These are phyloP conservation scores for Craseonycteris thonglongyai DNA, from an alignment of 2,113 vertebrate genomes.

Conservation along the genomic window DNA sequence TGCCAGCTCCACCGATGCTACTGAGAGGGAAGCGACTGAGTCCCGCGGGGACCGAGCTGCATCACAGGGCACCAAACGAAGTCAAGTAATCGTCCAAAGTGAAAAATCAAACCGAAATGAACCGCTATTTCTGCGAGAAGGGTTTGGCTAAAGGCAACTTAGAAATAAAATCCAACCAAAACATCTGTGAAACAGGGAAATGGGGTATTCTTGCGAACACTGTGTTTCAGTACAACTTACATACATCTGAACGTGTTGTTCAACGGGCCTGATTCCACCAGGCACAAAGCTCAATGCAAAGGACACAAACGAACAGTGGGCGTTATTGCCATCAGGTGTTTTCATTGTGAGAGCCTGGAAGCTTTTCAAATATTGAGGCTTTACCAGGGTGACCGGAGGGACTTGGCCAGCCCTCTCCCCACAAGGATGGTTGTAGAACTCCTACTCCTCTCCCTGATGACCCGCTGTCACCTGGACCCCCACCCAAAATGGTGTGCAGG, in stretches of 20 bases:
- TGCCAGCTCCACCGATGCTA: background rate
- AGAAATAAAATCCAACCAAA: conserved; percentile 20
- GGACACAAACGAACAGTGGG: background rate
- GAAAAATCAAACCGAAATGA: background rate
- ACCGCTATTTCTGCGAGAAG: background rate
- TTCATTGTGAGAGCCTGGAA: background rate
- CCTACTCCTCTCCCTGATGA: background rate
- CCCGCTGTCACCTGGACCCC: too few species aligned
- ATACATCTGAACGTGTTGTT: background rate
- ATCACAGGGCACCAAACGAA: background rate
- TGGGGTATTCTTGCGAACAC: background rate
- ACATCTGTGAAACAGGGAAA: background rate
- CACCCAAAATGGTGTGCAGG: background rate
- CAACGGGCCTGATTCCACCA: background rate
- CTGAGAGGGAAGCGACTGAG: background rate
- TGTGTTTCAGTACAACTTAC: background rate
- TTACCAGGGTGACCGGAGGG: background rate
- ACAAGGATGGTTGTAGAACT: rapidly evolving
- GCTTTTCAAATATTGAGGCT: background rate
- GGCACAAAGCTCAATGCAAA: background rate
- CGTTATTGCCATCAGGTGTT: rapidly evolving
- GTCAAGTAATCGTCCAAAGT: background rate
- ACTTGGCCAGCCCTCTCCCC: background rate
- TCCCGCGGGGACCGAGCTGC: background rate
- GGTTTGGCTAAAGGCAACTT: background rate